Evolutionary conservation across 2,888 invertebrate genomes (phyloP).

Genomic region (Drosophila neotestacea): DNA sequence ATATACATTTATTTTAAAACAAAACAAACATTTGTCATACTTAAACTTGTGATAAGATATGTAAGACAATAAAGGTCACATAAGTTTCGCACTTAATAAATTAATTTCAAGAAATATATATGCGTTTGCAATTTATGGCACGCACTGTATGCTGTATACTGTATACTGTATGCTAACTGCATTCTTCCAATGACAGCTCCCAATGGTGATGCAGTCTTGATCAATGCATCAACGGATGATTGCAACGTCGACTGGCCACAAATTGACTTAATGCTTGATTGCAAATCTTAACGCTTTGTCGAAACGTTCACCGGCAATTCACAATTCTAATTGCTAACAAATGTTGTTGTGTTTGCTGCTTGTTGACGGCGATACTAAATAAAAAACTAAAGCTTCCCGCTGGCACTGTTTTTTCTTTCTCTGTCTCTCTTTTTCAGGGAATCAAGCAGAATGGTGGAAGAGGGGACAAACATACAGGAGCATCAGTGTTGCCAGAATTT

Average conservation of each 20-base stretch:
- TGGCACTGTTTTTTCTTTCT: constrained; percentile 12
- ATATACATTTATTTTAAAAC: background rate
- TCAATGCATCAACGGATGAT: constrained; percentile 39
- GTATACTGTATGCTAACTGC: constrained; percentile 1
- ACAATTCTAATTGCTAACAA: constrained; percentile 76
- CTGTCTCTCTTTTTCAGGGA: background rate
- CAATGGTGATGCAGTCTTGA: constrained; percentile 28
- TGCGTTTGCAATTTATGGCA: constrained; percentile 26
- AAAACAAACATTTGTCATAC: constrained; percentile 24
- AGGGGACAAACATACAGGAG: constrained; percentile 22
- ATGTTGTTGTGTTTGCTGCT: constrained; percentile 46
- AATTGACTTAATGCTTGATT: constrained; percentile 79
- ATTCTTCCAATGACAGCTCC: constrained; percentile 34
- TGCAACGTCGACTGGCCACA: constrained; percentile 58
- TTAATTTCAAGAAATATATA: background rate
- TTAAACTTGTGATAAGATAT: constrained; percentile 47
- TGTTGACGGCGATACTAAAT: constrained; percentile 59
- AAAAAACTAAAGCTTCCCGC: constrained; percentile 37
- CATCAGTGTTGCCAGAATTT: too few relatives aligned
- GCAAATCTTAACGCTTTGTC: constrained; percentile 79
- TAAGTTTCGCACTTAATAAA: constrained; percentile 7
- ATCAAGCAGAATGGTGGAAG: background rate
- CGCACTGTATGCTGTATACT: constrained; percentile 22
- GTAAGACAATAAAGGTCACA: constrained; percentile 9
- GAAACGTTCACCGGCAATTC: constrained; percentile 65